These are phyloP conservation scores for Eupleurogrammus muticus DNA, from an alignment of 2,797 vertebrate genomes.

Conservation along the genomic window DNA sequence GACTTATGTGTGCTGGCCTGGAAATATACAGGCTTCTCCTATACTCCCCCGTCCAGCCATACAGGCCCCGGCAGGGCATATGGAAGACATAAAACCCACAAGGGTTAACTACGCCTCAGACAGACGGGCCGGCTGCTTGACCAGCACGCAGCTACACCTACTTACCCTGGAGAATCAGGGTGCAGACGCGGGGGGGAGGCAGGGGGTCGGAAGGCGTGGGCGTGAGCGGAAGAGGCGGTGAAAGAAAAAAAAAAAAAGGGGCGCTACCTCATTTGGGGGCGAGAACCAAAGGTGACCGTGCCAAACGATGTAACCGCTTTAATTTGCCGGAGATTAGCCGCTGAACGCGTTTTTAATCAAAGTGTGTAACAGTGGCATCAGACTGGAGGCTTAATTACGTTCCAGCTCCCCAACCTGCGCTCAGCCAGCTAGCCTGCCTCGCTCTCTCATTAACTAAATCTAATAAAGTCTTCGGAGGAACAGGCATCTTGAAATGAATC, in stretches of 20 bases:
- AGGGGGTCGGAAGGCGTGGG: conserved; percentile 29
- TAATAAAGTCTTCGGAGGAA: conserved; percentile 85
- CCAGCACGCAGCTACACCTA: conserved; percentile 61
- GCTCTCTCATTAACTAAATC: conserved; percentile 83
- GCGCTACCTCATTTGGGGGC: conserved; percentile 51
- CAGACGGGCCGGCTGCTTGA: conserved; percentile 53
- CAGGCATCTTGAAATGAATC: conserved; percentile 85
- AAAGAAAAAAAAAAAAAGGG: conserved; percentile 31
- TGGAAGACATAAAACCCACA: conserved; percentile 80
- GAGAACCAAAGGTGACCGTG: conserved; percentile 68
- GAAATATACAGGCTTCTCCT: conserved; percentile 71
- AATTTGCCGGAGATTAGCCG: conserved; percentile 81
- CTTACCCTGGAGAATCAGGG: conserved; percentile 63
- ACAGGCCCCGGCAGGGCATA: conserved; percentile 70
- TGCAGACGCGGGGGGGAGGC: conserved; percentile 49
- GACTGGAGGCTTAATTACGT: conserved; percentile 82
- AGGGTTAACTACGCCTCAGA: conserved; percentile 71
- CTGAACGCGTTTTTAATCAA: conserved; percentile 85
- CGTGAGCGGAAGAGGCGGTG: conserved; percentile 31
- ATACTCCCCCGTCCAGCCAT: conserved; percentile 65
- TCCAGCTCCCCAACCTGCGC: conserved; percentile 80
- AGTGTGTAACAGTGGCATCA: conserved; percentile 76
- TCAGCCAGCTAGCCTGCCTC: conserved; percentile 68
- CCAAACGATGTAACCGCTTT: conserved; percentile 69
- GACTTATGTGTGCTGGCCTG: conserved; percentile 78